Evolutionary conservation across 2,113 vertebrate genomes (phyloP), one percentile per base, ranked within the genome.

Genomic region (Thunnus thynnus): DNA sequence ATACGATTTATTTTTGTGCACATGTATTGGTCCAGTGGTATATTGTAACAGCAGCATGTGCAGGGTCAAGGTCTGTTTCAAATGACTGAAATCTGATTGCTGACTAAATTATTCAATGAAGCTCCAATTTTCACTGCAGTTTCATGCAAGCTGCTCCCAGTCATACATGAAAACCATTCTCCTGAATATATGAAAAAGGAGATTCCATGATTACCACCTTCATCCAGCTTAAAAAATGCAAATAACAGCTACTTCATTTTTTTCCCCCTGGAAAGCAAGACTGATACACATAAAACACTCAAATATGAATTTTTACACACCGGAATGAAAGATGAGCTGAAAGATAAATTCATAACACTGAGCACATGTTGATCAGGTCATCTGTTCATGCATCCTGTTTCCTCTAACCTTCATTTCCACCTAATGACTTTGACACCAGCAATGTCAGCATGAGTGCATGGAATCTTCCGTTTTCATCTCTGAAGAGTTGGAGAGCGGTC

Each of bases 391-490:
- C 58, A 32, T 82, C 61, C 47, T 13, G 55, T 61, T 69, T 64
- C 58, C 46, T 71, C 54, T 68, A 32, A 54, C 27, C 30, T 54
- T 44, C 13, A 17, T 6, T 18, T 27, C 30, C 61, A 72, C n/a
- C 60, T 76, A 6, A 2, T 11, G 52, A 74, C 50, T 50, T 44
- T 64, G 68, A 74, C 51, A 68, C 76, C 66, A 47, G 41, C 17
- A 0, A 65, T 64, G 71, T 56, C 63, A 84, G 73, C 68, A 54
- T 48, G 51, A 83, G 41, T 16, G 61, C 66, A 57, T 58, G 48
- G 66, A 89, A 82, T 78, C 83, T 85, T 85, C 69, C 63, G 69
- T 78, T 83, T 85, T 70, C 50, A 72, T 80, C 86, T 65, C 69
- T 3, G 17, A 66, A n/a, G 80, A 78, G 48, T 64, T 3, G 0